Evolutionary conservation across 2,797 vertebrate genomes (phyloP), one percentile per base, ranked within the genome.

Genomic region (Forpus xanthops): DNA sequence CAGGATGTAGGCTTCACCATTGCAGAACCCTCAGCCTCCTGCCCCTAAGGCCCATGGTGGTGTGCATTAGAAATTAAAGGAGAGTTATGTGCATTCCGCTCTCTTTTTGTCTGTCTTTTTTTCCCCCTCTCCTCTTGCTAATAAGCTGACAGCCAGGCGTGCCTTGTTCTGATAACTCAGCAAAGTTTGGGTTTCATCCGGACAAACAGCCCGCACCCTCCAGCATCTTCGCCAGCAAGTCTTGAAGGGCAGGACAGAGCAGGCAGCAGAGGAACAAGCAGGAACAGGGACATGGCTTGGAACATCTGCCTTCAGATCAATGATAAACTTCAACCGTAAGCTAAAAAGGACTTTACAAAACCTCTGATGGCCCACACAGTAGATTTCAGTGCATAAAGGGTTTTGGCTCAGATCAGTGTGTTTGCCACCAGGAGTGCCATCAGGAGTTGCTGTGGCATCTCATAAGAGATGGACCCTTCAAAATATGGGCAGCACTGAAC

Each of bases 1-100:
- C 95, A 85, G 97, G 97, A 97, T 72, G 76, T 74, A 96, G 97
- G 98, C 98, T 98, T 47, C 44, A 33, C 13, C 10, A 0, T 58
- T 37, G 56, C 20, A 55, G 42, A 76, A 28, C 33, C 5, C 1
- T 30, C 42, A 8, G 9, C 11, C n/a, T 42, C 17, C 17, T 12
- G 18, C 27, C 58, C 45, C 31, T 79, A 68, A 61, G 76, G 94
- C 89, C 35, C 55, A n/a, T 27, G 91, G 67, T 35, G 15, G 93
- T 10, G 31, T 5, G 13, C 62, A 17, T 71, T 84, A 91, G 88
- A 94, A 81, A 84, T 45, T 37, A 37, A 60, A n/a, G 50, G 64
- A 64, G 44, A 66, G 27, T 50, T 0, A 5, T 30, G 56, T 35
- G 39, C 35, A 42, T 58, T 74, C 33, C 0, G 2, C 24, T 37